Evolutionary conservation across 2,113 vertebrate species (phyloP), one percentile per base, ranked within the genome.

Genomic region (Alectura lathami): DNA sequence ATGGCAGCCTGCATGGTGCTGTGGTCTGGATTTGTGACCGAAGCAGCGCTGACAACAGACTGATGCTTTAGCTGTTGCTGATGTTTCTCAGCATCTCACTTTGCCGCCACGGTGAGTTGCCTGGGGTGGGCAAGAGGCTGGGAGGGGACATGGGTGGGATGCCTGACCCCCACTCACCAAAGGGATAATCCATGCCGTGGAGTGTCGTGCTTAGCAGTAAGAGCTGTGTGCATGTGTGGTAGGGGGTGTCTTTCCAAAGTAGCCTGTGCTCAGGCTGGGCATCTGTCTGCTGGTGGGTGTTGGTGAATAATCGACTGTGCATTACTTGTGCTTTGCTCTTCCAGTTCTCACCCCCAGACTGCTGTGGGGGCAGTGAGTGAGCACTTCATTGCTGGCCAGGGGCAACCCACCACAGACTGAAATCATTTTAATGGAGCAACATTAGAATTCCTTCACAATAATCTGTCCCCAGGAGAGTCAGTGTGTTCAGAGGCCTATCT

Each of bases 281-380:
- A 38, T 17, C 24, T 0, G 8, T 81, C 56, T 92, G 30, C 47
- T 79, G 38, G 27, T 63, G 7, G 8, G 47, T 70, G n/a, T 20
- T 74, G 42, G 4, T 23, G 48, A 89, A 38, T 40, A 47, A 73
- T 1, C 13, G 36, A 62, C 1, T 82, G 47, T 23, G 14, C 51
- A 85, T 62, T 51, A 9, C 1, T 10, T 32, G 5, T n/a, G n/a
- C n/a, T n/a, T 40, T 67, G 23, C 15, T 66, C 40, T 85, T 88
- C 47, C 23, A 60, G 0, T 66, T 87, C 23, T 81, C 32, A 69
- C 8, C 18, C 14, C 17, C 8, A 36, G 36, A n/a, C 59, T 59
- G 48, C n/a, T 63, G 17, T 27, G 0, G 11, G 9, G 9, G 14
- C 6, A 51, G 57, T 23, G 3, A 66, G 9, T 0, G 0, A 86